Conservation (phyloP, 2,888 invertebrate species). For the Heliconius cydno region DNA sequence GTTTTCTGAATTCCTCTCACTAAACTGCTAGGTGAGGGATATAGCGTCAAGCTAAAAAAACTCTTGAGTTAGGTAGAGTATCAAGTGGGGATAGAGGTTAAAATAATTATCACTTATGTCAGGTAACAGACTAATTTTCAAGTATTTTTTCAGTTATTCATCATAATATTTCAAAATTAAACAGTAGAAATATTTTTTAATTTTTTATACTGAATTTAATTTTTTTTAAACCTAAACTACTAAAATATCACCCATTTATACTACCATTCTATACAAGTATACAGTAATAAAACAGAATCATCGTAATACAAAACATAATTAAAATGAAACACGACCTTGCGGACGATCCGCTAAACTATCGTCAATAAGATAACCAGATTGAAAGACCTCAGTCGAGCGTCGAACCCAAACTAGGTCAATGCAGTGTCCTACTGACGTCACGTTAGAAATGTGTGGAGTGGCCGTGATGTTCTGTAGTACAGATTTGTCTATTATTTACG, state of each 20-base stretch:
- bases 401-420: constrained; percentile 80
- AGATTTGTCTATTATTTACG: constrained; percentile 25
- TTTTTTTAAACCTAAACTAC: not conserved
- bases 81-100: too few relatives aligned
- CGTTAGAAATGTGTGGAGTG: constrained; percentile 46
- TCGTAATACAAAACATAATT: constrained; percentile 25
- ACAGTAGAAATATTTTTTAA: too few relatives aligned
- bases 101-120: too few relatives aligned
- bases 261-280: not conserved
- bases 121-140: too few relatives aligned
- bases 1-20: too few relatives aligned
- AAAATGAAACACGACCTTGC: constrained; percentile 34
- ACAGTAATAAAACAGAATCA: constrained; percentile 15
- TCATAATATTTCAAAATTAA: not conserved
- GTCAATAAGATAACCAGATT: constrained; percentile 47
- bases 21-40: too few relatives aligned
- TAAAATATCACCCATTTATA: not conserved
- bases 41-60: too few relatives aligned
- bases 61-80: too few relatives aligned
- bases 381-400: constrained; percentile 73
- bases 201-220: too few relatives aligned
- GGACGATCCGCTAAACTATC: constrained; percentile 41
- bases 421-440: constrained; percentile 60
- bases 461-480: constrained; percentile 33
- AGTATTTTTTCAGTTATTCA: too few relatives aligned